Conservation (phyloP, 2,797 vertebrate genomes). For the Streptopelia turtur region DNA sequence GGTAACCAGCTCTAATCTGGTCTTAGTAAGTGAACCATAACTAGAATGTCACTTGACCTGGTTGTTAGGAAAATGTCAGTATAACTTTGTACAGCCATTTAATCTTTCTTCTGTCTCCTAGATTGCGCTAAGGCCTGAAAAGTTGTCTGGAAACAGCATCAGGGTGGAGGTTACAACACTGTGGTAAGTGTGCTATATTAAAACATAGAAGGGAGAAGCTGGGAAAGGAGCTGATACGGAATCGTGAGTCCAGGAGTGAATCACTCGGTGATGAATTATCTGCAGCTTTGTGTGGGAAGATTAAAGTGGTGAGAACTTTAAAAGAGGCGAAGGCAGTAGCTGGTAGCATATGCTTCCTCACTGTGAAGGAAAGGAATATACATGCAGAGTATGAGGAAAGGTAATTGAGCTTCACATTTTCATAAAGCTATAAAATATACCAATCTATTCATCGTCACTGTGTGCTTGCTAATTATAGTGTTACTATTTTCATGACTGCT, state of each 20-base stretch:
- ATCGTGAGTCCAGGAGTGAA: conserved; percentile 21
- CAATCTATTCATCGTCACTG: not conserved
- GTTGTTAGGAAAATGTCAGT: not conserved
- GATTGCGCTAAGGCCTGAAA: not conserved
- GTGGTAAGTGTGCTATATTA: conserved; percentile 36
- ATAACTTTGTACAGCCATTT: rapidly evolving
- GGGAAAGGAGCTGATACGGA: not conserved
- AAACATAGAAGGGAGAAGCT: not conserved
- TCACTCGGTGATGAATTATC: not conserved
- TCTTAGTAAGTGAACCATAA: not conserved
- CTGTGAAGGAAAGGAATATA: not conserved
- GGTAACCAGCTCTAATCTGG: not conserved
- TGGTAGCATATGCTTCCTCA: not conserved
- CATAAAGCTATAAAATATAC: not conserved
- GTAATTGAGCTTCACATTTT: not conserved
- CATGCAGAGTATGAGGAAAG: not conserved
- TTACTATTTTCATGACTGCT: not conserved
- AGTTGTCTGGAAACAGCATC: not conserved
- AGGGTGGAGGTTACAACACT: not conserved
- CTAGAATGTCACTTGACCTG: not conserved
- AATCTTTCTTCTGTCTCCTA: not conserved
- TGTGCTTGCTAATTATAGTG: not conserved
- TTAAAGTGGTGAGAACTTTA: not conserved
- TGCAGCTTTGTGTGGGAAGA: conserved; percentile 51
- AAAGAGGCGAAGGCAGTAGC: not conserved